A percentile compares a stretch with the other conserved stretches of the same genome.
phyloP scores from a whole-genome alignment of 2,797 vertebrate genomes.

The Danionella dracula region DNA sequence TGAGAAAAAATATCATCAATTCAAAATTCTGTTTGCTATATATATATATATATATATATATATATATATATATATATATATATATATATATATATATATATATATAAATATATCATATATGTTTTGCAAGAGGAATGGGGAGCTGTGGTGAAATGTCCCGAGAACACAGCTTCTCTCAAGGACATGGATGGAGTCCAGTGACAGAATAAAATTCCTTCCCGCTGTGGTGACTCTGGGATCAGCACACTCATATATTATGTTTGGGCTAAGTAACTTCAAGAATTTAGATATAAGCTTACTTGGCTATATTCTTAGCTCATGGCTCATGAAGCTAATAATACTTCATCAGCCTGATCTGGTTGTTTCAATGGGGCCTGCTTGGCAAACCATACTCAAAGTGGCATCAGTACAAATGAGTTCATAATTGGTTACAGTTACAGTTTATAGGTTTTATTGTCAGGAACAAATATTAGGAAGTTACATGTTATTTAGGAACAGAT shows the following conservation, averaged over 20 bases:
- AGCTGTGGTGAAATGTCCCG: background rate
- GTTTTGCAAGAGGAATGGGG: slow-evolving; percentile 11
- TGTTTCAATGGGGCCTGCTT: background rate
- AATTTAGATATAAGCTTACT: slow-evolving; percentile 21
- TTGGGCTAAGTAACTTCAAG: slow-evolving; percentile 45
- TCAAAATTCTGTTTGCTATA: too few species aligned
- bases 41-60: too few species aligned
- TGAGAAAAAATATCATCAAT: too few species aligned
- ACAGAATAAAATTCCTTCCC: background rate
- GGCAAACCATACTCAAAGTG: background rate
- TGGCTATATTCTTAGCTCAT: slow-evolving; percentile 2
- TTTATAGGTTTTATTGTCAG: too few species aligned
- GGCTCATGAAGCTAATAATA: slow-evolving; percentile 4
- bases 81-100: too few species aligned
- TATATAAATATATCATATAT: too few species aligned
- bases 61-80: too few species aligned
- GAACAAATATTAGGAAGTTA: too few species aligned
- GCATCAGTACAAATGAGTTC: too few species aligned
- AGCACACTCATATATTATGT: slow-evolving; percentile 31
- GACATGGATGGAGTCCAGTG: background rate
- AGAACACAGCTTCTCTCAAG: slow-evolving; percentile 2
- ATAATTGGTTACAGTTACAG: background rate
- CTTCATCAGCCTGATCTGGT: slow-evolving; percentile 14
- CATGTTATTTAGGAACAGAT: too few species aligned
- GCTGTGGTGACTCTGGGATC: slow-evolving; percentile 10